Conservation (phyloP, 2,113 vertebrate species). For the Procavia capensis region DNA sequence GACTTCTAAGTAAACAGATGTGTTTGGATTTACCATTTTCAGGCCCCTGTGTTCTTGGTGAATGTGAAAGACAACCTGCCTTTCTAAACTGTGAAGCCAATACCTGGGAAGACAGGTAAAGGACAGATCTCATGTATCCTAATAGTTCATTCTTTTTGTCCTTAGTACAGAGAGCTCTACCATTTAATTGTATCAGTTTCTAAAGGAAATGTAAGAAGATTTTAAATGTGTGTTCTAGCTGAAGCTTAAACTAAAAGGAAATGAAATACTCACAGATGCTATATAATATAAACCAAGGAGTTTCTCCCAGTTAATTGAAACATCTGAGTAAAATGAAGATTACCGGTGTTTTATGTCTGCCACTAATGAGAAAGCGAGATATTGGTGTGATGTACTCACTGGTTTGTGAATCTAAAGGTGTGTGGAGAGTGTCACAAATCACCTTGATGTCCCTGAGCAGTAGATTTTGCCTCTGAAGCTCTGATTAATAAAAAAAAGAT, state of each 20-base stretch:
- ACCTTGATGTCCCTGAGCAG: conserved; percentile 27
- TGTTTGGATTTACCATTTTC: background rate
- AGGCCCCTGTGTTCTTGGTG: background rate
- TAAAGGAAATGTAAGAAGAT: conserved; percentile 56
- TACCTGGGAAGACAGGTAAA: background rate
- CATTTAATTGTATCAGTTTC: conserved; percentile 58
- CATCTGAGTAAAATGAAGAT: conserved; percentile 63
- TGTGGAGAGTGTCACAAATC: conserved; percentile 65
- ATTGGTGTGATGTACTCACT: conserved; percentile 47
- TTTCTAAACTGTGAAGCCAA: conserved; percentile 13
- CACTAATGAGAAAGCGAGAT: conserved; percentile 64
- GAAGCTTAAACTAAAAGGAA: conserved; percentile 47
- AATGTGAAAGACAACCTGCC: background rate
- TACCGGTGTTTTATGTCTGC: conserved; percentile 62
- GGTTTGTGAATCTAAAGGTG: conserved; percentile 71
- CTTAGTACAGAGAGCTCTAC: background rate
- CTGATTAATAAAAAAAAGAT: conserved; percentile 68
- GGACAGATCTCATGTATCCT: background rate
- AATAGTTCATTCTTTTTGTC: conserved; percentile 35
- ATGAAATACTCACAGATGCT: conserved; percentile 55
- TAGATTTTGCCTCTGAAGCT: conserved; percentile 63
- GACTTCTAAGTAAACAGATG: background rate
- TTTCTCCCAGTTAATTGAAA: conserved; percentile 74
- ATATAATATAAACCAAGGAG: conserved; percentile 32
- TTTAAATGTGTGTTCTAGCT: conserved; percentile 59